These are phyloP conservation scores for Tribolium madens DNA, from an alignment of 1,140 invertebrate species.

Conservation along the genomic window DNA sequence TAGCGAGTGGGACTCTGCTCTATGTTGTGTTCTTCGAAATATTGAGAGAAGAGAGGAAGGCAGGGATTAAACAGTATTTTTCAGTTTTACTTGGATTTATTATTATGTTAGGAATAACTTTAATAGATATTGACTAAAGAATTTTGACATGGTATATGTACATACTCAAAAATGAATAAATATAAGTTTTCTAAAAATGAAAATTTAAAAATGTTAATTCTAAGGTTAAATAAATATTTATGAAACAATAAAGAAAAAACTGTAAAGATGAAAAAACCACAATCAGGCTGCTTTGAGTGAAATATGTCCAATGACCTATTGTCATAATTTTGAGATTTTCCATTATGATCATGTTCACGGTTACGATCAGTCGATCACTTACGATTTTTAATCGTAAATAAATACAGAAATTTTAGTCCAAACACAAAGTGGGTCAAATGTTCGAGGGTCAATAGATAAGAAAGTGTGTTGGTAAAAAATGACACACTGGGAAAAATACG, in stretches of 20 bases:
- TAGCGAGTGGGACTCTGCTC: constrained; percentile 75
- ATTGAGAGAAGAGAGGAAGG: constrained; percentile 69
- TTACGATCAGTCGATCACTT: no score
- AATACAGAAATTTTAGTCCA: not conserved
- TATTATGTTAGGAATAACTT: constrained; percentile 76
- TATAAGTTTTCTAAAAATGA: no score
- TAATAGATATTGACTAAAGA: constrained; percentile 35
- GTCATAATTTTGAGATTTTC: no score
- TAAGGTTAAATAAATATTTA: no score
- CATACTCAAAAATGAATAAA: no score
- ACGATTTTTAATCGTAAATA: no score
- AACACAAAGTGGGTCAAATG: not conserved
- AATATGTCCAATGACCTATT: no score
- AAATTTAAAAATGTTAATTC: no score
- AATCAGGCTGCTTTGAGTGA: no score
- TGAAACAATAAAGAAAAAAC: no score
- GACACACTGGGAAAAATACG: not conserved
- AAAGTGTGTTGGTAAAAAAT: not conserved
- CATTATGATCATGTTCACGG: no score
- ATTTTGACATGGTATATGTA: not conserved
- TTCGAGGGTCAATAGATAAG: not conserved
- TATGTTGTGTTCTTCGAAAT: constrained; percentile 81
- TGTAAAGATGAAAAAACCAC: no score
- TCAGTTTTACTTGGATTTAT: constrained; percentile 80
- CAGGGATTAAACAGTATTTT: constrained; percentile 76